Percentiles rank a stretch among this genome's conserved stretches.
phyloP scores from a whole-genome alignment of 2,888 invertebrate species.

The Drosophila flavopinicola region DNA sequence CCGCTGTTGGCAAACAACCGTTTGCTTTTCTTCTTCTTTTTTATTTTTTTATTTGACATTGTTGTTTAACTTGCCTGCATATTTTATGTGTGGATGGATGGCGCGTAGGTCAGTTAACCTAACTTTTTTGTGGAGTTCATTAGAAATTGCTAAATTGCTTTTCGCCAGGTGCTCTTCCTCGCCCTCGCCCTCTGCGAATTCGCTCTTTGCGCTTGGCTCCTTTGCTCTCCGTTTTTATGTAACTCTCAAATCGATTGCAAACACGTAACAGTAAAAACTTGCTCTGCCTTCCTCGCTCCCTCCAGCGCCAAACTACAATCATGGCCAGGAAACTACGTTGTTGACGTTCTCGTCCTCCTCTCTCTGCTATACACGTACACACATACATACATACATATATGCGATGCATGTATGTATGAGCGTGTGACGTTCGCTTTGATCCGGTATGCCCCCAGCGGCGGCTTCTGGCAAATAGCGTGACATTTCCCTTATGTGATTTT shows the following conservation, averaged over 20 bases:
- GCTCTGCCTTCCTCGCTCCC: slow-evolving; percentile 34
- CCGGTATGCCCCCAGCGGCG: slow-evolving; percentile 34
- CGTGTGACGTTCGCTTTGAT: slow-evolving; percentile 46
- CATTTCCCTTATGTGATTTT: slow-evolving; percentile 78
- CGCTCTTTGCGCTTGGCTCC: slow-evolving; percentile 1
- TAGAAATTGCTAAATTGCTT: slow-evolving; percentile 59
- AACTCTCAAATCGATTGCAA: slow-evolving; percentile 81
- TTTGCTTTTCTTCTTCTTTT: slow-evolving; percentile 5
- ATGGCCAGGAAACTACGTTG: slow-evolving; percentile 57
- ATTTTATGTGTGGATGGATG: slow-evolving; percentile 47
- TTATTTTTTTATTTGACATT: slow-evolving; percentile 40
- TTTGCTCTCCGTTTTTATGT: slow-evolving; percentile 63
- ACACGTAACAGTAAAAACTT: slow-evolving; percentile 75
- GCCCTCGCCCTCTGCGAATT: neutral
- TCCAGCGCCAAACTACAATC: slow-evolving; percentile 32
- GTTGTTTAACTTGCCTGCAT: slow-evolving; percentile 75
- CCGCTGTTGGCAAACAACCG: slow-evolving; percentile 30
- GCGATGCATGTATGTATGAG: slow-evolving; percentile 5
- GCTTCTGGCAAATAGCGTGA: slow-evolving; percentile 69
- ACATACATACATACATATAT: no score
- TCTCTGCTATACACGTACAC: neutral
- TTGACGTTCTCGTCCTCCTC: slow-evolving; percentile 47
- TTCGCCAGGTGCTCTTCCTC: slow-evolving; percentile 6
- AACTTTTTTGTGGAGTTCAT: slow-evolving; percentile 38
- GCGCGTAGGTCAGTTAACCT: slow-evolving; percentile 73